These are phyloP conservation scores for Anastrepha ludens DNA, from an alignment of 1,140 invertebrate genomes.

Conservation along the genomic window DNA sequence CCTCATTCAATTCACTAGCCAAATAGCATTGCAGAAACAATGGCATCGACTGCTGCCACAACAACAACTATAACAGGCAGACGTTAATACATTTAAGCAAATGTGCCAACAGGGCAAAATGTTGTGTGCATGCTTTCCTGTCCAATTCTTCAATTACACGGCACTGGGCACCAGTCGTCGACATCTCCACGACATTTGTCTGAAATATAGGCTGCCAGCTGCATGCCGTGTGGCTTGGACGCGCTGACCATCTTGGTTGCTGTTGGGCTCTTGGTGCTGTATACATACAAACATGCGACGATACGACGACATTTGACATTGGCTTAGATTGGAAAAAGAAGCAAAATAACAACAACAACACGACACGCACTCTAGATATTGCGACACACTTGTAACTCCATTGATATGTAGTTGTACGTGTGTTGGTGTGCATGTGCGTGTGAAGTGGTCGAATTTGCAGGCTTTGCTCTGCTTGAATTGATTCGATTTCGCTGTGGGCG, in stretches of 20 bases:
- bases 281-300: not conserved
- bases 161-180: conserved; percentile 6
- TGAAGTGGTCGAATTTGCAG: not conserved
- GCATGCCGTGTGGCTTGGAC: too few species aligned
- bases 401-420: too few species aligned
- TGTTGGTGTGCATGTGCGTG: not conserved
- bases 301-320: conserved; percentile 14
- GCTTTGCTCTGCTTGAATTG: conserved; percentile 64
- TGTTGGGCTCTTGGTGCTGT: not conserved
- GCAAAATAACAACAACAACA: not conserved
- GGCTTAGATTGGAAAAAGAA: not conserved
- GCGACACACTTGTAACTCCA: not conserved
- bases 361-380: not conserved
- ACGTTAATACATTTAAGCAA: conserved; percentile 74
- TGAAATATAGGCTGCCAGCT: too few species aligned
- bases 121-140: conserved; percentile 45
- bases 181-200: too few species aligned
- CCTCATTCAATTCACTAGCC: not conserved
- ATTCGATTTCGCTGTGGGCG: conserved; percentile 72
- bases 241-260: conserved; percentile 10
- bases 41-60: not conserved
- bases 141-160: conserved; percentile 42
- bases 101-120: conserved; percentile 73
- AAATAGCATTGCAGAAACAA: conserved; percentile 5
- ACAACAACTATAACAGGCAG: conserved; percentile 59